phyloP scores from a whole-genome alignment of 1,140 invertebrate genomes.

The Nasonia vitripennis region DNA sequence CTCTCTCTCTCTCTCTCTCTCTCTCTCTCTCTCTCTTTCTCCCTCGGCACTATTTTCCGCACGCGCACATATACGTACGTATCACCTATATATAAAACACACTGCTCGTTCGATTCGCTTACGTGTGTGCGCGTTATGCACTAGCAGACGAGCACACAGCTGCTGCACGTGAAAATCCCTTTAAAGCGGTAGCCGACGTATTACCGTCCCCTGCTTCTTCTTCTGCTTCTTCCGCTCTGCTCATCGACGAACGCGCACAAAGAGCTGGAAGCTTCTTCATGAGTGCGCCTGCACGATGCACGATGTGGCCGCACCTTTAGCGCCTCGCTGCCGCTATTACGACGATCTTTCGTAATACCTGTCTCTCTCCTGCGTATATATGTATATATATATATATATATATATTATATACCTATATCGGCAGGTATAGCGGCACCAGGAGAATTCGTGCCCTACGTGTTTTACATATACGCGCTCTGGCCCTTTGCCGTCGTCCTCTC shows the following conservation, averaged over 20 bases:
- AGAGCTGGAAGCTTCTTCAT: background rate
- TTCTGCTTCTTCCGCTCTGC: background rate
- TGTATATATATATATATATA: background rate
- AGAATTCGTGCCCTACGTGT: background rate
- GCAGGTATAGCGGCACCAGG: background rate
- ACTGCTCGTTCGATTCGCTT: background rate
- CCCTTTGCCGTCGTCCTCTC: too few species aligned
- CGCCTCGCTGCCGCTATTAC: background rate
- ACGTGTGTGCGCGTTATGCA: background rate
- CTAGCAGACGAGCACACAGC: background rate
- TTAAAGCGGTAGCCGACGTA: background rate
- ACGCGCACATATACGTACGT: background rate
- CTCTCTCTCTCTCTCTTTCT: too few species aligned
- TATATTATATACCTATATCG: too few species aligned
- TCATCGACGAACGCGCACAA: background rate
- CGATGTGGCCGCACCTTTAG: conserved; percentile 2
- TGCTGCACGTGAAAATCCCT: conserved; percentile 34
- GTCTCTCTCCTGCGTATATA: background rate
- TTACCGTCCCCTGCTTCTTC: background rate
- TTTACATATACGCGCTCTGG: too few species aligned
- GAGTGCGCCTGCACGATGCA: background rate
- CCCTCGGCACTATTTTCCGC: background rate
- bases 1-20: too few species aligned
- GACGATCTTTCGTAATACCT: background rate
- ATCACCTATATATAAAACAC: background rate